Percentiles rank a stretch among this genome's conserved stretches.
Conservation (phyloP, 2,797 vertebrate species). For the Pogonophryne albipinna region DNA sequence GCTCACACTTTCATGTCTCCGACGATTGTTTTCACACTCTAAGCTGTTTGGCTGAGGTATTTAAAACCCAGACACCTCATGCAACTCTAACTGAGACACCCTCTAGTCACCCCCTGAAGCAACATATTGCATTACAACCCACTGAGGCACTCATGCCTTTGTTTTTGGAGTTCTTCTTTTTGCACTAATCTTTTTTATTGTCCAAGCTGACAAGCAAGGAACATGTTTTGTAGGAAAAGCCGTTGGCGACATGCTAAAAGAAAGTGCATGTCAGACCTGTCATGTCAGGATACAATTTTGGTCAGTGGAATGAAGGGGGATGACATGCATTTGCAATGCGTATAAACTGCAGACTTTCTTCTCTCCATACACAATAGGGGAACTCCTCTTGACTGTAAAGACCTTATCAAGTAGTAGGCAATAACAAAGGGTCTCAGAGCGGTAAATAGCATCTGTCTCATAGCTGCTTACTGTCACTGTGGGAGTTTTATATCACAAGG, state of each 20-base stretch:
- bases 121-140: slow-evolving; percentile 65
- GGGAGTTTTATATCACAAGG: slow-evolving; percentile 70
- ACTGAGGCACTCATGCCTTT: slow-evolving; percentile 33
- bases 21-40: slow-evolving; percentile 83
- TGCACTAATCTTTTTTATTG: slow-evolving; percentile 64
- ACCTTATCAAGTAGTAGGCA: slow-evolving; percentile 68
- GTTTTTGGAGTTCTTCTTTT: slow-evolving; percentile 36
- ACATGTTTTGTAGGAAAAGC: slow-evolving; percentile 44
- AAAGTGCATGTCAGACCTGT: slow-evolving; percentile 61
- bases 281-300: slow-evolving; percentile 56
- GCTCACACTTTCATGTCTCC: slow-evolving; percentile 79
- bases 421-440: slow-evolving; percentile 60
- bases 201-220: slow-evolving; percentile 56
- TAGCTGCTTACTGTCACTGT: slow-evolving; percentile 56
- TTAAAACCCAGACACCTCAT: slow-evolving; percentile 72
- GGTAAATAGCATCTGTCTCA: slow-evolving; percentile 69
- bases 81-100: slow-evolving; percentile 75
- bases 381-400: slow-evolving; percentile 35
- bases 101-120: slow-evolving; percentile 56
- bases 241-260: slow-evolving; percentile 43
- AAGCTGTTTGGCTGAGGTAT: slow-evolving; percentile 70
- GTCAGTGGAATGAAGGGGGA: slow-evolving; percentile 35
- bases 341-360: slow-evolving; percentile 46
- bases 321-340: slow-evolving; percentile 27
- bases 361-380: slow-evolving; percentile 45